Conservation (phyloP, 2,797 vertebrate genomes). For the Lophius americanus region DNA sequence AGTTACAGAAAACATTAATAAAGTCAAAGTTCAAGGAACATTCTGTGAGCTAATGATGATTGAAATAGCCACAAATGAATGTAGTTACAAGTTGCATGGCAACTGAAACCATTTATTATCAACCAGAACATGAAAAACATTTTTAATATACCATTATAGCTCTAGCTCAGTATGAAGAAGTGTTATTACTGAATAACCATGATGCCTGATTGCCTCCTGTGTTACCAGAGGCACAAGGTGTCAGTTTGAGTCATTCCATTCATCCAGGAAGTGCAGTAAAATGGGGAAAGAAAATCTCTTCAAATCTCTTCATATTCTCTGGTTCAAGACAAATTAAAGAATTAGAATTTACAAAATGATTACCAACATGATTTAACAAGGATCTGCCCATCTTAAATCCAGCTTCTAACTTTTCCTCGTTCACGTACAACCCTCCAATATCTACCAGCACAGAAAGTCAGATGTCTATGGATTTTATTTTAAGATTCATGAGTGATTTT, state of each 20-base stretch:
- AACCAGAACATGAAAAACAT: conserved; percentile 11
- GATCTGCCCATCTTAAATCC: conserved; percentile 12
- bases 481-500: too few species aligned
- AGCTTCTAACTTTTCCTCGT: neutral
- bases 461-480: too few species aligned
- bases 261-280: conserved; percentile 26
- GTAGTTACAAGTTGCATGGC: neutral
- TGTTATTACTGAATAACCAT: neutral
- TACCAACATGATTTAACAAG: conserved; percentile 34
- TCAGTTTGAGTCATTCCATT: conserved; percentile 18
- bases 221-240: conserved; percentile 14
- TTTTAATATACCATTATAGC: neutral
- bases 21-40: conserved; percentile 30
- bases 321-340: conserved; percentile 49
- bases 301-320: conserved; percentile 39
- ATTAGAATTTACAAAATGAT: conserved; percentile 45
- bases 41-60: conserved; percentile 23
- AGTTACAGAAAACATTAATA: conserved; percentile 3
- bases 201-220: conserved; percentile 2
- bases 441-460: conserved; percentile 1
- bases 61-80: conserved; percentile 7
- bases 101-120: conserved; percentile 3
- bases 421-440: neutral
- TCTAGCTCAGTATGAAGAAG: conserved; percentile 1
- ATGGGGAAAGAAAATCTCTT: conserved; percentile 43